Percentiles rank a stretch among this genome's conserved stretches.
Evolutionary conservation across 2,888 invertebrate genomes (phyloP).

Genomic region (Stictocephala bisonia): DNA sequence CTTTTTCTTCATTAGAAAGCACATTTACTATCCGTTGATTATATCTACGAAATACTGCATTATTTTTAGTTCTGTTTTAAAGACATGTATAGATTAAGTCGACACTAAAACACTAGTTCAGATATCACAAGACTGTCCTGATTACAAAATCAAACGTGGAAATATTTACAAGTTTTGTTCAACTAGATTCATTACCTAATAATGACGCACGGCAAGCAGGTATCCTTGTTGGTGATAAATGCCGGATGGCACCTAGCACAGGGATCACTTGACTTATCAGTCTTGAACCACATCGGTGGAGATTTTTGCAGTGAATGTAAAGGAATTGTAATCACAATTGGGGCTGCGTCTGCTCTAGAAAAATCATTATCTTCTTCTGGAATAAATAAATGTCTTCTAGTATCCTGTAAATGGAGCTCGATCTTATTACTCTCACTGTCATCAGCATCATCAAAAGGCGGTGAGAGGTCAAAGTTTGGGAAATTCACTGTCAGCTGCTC

Average conservation of each 20-base stretch:
- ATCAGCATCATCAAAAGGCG: constrained; percentile 43
- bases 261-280: constrained; percentile 22
- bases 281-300: constrained; percentile 65
- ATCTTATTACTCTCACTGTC: constrained; percentile 48
- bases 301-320: constrained; percentile 15
- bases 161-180: constrained; percentile 1
- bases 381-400: constrained; percentile 71
- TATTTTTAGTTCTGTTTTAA: too few relatives aligned
- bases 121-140: constrained; percentile 31
- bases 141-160: neutral
- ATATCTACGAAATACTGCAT: too few relatives aligned
- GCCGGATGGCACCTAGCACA: constrained; percentile 66
- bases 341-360: constrained; percentile 69
- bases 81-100: too few relatives aligned
- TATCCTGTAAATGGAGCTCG: constrained; percentile 66
- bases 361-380: constrained; percentile 71
- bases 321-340: constrained; percentile 71
- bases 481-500: constrained; percentile 14
- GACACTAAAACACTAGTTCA: too few relatives aligned
- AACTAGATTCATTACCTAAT: constrained; percentile 59
- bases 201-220: constrained; percentile 74
- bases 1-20: too few relatives aligned
- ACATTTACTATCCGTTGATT: too few relatives aligned
- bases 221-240: constrained; percentile 63
- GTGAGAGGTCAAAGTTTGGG: constrained; percentile 35